Conservation (phyloP, 2,888 invertebrate species). For the Chymomyza fuscimana region DNA sequence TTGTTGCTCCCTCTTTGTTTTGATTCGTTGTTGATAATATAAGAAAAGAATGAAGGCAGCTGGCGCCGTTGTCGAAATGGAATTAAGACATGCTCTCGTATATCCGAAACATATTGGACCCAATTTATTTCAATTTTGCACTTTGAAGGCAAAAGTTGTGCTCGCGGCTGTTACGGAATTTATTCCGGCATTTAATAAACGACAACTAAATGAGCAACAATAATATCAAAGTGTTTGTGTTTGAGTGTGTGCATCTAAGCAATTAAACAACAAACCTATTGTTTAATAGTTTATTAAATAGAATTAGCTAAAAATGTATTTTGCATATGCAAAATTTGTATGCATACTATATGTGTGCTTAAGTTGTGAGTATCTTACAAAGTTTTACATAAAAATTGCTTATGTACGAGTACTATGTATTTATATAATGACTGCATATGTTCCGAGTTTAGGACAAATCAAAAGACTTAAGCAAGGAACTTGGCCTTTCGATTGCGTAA, state of each 20-base stretch:
- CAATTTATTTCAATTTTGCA: constrained; percentile 72
- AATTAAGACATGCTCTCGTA: constrained; percentile 55
- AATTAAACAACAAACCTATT: constrained; percentile 13
- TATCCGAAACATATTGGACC: constrained; percentile 46
- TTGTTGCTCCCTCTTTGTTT: constrained; percentile 52
- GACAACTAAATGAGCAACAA: neutral
- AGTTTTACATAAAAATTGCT: neutral
- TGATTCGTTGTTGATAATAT: constrained; percentile 16
- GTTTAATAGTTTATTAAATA: constrained; percentile 1
- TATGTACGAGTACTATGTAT: neutral
- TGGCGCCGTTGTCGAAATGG: constrained; percentile 32
- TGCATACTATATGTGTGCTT: constrained; percentile 16
- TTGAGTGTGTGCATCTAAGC: constrained; percentile 7
- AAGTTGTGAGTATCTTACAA: neutral
- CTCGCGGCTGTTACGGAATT: neutral
- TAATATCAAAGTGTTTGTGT: neutral
- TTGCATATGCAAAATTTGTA: constrained; percentile 17
- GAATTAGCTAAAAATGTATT: constrained; percentile 38
- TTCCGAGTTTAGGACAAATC: constrained; percentile 10
- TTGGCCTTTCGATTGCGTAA: neutral
- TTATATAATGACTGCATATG: neutral
- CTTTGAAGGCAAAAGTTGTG: constrained; percentile 58
- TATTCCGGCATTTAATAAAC: constrained; percentile 8
- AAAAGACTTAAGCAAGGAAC: constrained; percentile 60
- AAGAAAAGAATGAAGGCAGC: constrained; percentile 24